Evolutionary conservation across 2,888 invertebrate genomes (phyloP).

Genomic region (Leptinotarsa peninsularis): DNA sequence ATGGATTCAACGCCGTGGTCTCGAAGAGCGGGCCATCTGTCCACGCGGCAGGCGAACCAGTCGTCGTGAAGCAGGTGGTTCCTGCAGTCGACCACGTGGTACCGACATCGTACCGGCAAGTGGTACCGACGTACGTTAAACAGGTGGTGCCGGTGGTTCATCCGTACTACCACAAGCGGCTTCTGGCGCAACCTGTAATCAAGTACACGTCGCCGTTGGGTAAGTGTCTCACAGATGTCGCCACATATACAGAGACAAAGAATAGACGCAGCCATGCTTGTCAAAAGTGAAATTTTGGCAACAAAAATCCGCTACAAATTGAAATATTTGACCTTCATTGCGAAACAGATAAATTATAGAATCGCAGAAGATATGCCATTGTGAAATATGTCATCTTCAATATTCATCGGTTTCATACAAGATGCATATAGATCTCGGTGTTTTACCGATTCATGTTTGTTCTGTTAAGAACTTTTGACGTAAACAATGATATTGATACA

Average conservation of each 20-base stretch:
- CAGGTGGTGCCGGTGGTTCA: slow-evolving; percentile 57
- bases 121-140: slow-evolving; percentile 55
- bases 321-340: too few relatives aligned
- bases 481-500: too few relatives aligned
- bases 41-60: slow-evolving; percentile 62
- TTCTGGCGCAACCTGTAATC: slow-evolving; percentile 55
- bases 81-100: slow-evolving; percentile 36
- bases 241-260: neutral
- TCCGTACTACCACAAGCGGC: slow-evolving; percentile 49
- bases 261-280: too few relatives aligned
- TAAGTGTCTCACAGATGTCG: slow-evolving; percentile 45
- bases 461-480: too few relatives aligned
- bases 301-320: too few relatives aligned
- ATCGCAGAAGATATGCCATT: too few relatives aligned
- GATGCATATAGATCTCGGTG: too few relatives aligned
- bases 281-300: too few relatives aligned
- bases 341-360: too few relatives aligned
- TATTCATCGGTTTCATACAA: too few relatives aligned
- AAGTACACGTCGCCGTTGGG: slow-evolving; percentile 53
- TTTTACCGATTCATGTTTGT: too few relatives aligned
- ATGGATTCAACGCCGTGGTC: slow-evolving; percentile 67
- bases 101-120: slow-evolving; percentile 31
- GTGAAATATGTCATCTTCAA: too few relatives aligned
- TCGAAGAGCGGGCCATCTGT: slow-evolving; percentile 66
- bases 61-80: slow-evolving; percentile 41